A percentile compares a stretch with the other conserved stretches of the same genome.
Evolutionary conservation across 1,140 invertebrate genomes (phyloP).

Genomic region (Drosophila navojoa): DNA sequence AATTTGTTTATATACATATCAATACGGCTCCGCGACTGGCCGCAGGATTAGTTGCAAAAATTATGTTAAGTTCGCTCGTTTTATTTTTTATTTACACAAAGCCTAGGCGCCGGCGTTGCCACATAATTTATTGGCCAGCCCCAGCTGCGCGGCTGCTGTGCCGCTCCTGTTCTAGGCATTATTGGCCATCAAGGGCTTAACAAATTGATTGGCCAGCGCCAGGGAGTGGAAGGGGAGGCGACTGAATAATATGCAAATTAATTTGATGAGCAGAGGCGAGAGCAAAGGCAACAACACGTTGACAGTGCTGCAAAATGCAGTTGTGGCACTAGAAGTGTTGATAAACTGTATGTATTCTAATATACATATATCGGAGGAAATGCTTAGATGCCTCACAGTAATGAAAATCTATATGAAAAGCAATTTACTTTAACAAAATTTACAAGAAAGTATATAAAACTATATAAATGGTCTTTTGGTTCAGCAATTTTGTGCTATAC

Average conservation of each 20-base stretch:
- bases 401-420: too few species aligned
- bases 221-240: neutral
- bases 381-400: too few species aligned
- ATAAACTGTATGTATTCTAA: too few species aligned
- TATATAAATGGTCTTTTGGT: too few species aligned
- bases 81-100: conserved; percentile 38
- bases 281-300: neutral
- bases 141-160: conserved; percentile 58
- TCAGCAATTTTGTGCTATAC: neutral
- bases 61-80: conserved; percentile 60
- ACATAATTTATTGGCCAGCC: conserved; percentile 66
- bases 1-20: conserved; percentile 79
- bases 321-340: neutral
- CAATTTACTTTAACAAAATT: too few species aligned
- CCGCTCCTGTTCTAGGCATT: conserved; percentile 29
- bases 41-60: conserved; percentile 78
- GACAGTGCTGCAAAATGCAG: neutral
- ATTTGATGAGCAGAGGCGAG: conserved; percentile 37
- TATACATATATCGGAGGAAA: too few species aligned
- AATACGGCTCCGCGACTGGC: conserved; percentile 53
- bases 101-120: conserved; percentile 51
- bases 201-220: conserved; percentile 58
- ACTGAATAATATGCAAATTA: conserved; percentile 32
- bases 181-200: conserved; percentile 58
- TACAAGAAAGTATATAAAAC: too few species aligned